phyloP scores from a whole-genome alignment of 2,113 vertebrate species.

The Orthonyx spaldingii region DNA sequence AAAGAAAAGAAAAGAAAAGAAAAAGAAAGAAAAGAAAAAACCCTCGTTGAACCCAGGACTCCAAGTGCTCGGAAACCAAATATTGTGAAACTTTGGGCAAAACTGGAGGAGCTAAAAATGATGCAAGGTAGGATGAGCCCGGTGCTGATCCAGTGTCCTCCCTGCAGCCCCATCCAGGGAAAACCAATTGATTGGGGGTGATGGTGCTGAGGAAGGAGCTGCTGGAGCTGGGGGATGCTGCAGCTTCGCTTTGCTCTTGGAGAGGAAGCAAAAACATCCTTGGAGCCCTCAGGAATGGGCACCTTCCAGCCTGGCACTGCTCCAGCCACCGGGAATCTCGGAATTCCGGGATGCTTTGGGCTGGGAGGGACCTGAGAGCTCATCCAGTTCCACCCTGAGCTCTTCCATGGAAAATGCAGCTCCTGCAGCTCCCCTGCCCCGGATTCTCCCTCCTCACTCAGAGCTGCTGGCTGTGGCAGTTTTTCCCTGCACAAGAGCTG shows the following conservation, averaged over 20 bases:
- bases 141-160: accelerated
- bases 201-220: accelerated
- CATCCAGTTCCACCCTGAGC: not conserved
- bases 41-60: not conserved
- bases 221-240: not conserved
- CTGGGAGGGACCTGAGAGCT: not conserved
- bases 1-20: too few relatives aligned
- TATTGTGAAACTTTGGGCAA: accelerated
- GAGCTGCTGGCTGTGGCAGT: accelerated
- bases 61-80: not conserved
- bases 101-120: not conserved
- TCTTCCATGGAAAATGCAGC: accelerated
- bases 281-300: not conserved
- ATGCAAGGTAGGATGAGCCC: accelerated
- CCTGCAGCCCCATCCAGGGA: not conserved
- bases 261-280: not conserved
- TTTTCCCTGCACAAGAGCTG: accelerated
- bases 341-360: accelerated
- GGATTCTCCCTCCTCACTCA: not conserved
- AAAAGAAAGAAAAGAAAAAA: not conserved
- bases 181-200: accelerated
- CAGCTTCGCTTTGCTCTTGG: not conserved
- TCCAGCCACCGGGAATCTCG: not conserved
- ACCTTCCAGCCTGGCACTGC: not conserved
- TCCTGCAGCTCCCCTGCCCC: not conserved